phyloP scores from a whole-genome alignment of 2,888 invertebrate species.

The Netelia fuscicornis region DNA sequence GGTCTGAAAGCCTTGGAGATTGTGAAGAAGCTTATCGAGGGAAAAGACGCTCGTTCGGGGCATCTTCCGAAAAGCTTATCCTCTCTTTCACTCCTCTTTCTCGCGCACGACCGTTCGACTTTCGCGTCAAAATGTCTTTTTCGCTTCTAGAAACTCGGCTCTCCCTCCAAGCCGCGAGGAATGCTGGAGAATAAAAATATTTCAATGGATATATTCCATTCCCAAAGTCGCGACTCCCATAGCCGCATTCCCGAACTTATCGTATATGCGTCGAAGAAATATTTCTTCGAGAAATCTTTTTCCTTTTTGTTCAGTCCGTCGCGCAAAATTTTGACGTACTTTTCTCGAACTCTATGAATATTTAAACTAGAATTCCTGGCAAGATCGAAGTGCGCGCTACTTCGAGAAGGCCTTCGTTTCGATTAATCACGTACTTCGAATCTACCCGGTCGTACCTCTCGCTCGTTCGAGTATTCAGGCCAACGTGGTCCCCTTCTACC shows the following conservation, averaged over 20 bases:
- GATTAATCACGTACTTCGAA: background rate
- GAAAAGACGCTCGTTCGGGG: constrained; percentile 38
- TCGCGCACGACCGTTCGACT: constrained; percentile 22
- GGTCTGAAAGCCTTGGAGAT: constrained; percentile 56
- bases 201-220: background rate
- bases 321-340: background rate
- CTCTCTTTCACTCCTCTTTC: constrained; percentile 3
- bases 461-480: background rate
- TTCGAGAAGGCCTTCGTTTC: background rate
- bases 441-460: background rate
- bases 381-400: background rate
- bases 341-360: background rate
- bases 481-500: background rate
- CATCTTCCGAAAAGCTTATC: constrained; percentile 41
- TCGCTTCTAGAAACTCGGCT: constrained; percentile 1
- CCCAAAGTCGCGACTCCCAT: background rate
- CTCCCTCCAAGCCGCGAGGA: background rate
- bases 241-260: background rate
- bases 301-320: background rate
- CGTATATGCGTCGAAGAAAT: background rate
- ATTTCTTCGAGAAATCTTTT: background rate
- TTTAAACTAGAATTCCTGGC: background rate
- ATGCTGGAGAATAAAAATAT: background rate
- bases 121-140: constrained; percentile 14
- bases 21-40: constrained; percentile 56